Base-by-base conservation (phyloP, 2,113 vertebrate species). In the Microtus ochrogaster region DNA sequence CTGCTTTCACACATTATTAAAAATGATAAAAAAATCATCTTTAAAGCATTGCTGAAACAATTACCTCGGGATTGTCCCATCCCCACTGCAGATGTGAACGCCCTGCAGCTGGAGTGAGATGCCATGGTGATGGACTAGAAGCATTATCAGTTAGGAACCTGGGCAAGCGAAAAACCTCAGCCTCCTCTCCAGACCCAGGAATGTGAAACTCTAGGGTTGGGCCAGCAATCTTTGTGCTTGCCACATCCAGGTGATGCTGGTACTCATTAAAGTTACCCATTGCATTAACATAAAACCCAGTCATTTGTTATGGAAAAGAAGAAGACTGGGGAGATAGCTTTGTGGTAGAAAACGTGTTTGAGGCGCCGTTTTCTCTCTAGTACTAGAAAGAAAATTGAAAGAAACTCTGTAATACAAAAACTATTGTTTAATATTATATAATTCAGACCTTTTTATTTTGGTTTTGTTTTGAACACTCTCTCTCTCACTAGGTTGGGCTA, bases 231-330 rank as follows among this genome's bases (percentile, higher is more conserved):
- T 83, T 33, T 84, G 19, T n/a, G 90, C 30, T 82, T 66, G 78
- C 1, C 87, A 86, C 49, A 11, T 74, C 21, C 26, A 78, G 36
- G 21, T 92, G 61, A 78, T 78, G 90, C 30, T 41, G 88, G 74
- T 65, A 55, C 16, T 91, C 28, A n/a, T 28, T 82, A 44, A 93
- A 85, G n/a, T 86, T 89, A 81, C 89, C 21, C 39, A 68, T 33
- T 89, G 49, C 12, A 44, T 73, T 92, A 93, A 82, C 26, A 87
- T 52, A 79, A 92, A 89, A 65, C 26, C 41, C 36, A 79, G 36
- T 26, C 39, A 79, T 66, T 65, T 96, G 36, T 90, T 52, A 47
- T n/a, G 17, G 90, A 89, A 88, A 90, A 93, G 30, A 86, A 84
- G 19, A 52, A 33, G 9, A 55, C 6, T 21, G 10, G 28, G 9